Base-by-base conservation (phyloP, 2,113 vertebrate genomes). In the Fukomys damarensis region DNA sequence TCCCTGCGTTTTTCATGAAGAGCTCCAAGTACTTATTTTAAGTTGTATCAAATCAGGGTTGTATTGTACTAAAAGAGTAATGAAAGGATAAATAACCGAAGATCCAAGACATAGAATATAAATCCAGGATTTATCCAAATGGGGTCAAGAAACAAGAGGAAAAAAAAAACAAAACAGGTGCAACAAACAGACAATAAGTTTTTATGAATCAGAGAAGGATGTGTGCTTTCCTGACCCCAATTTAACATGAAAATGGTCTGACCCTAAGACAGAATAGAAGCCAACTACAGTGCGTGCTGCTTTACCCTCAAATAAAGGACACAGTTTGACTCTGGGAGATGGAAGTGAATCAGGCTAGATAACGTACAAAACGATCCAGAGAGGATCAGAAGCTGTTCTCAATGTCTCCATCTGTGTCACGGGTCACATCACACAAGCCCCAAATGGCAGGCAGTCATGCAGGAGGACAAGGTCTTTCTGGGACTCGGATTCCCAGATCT, bases 141-240 rank as follows among this genome's bases (percentile, higher is more conserved):
- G n/a, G 83, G 66, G 13, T 79, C 61, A 93, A 95, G 61, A 97
- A 74, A 59, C 19, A 30, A 87, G 7, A 79, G 2, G 7, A 79
- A 1, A 14, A 63, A 87, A 77, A 91, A 93, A 94, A 93, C 56
- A 43, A 93, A 77, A 49, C 58, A 92, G 17, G 5, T 38, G 7
- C 59, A 10, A 86, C 10, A n/a, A 86, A 84, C 9, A 82, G 68
- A 92, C 89, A 95, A 89, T 20, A 65, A 92, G 19, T 89, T 91
- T 46, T 28, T 46, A 83, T 28, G 66, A 58, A 90, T 17, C 17
- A 13, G 49, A 92, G 24, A 89, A 81, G 89, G 38, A 61, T 38
- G 32, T 35, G 38, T 56, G 61, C 30, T 89, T 88, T 52, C 72
- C 92, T 58, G 28, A 56, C 5, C 54, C 30, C 54, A 43, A 80